A percentile compares a stretch with the other conserved stretches of the same genome.
phyloP scores from a whole-genome alignment of 92 coral and sea anemone species.

The Epizoanthus scotinus region DNA sequence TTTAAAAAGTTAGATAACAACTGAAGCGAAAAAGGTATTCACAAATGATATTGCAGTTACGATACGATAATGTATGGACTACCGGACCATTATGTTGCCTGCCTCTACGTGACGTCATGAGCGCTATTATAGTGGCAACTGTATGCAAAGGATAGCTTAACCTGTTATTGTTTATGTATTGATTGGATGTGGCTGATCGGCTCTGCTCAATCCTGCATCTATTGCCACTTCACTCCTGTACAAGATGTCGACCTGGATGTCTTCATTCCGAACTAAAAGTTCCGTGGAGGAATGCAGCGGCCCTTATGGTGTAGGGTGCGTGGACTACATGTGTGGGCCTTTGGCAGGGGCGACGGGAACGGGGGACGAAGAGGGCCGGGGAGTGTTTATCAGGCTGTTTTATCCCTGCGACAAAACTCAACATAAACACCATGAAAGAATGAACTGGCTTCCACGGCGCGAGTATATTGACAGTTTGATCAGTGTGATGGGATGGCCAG shows the following conservation, averaged over 20 bases:
- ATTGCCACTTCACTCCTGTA: neutral
- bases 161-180: too few relatives aligned
- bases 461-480: constrained; percentile 74
- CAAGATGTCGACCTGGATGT: constrained; percentile 64
- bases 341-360: constrained; percentile 13
- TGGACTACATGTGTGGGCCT: constrained; percentile 80
- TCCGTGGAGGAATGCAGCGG: constrained; percentile 70
- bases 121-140: too few relatives aligned
- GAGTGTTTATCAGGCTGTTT: constrained; percentile 80
- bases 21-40: too few relatives aligned
- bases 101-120: too few relatives aligned
- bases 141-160: too few relatives aligned
- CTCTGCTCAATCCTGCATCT: neutral
- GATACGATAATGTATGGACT: too few relatives aligned
- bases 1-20: too few relatives aligned
- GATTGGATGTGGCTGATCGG: neutral
- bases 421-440: constrained; percentile 2
- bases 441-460: constrained; percentile 71
- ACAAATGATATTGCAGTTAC: too few relatives aligned
- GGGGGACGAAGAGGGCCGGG: constrained; percentile 3
- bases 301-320: constrained; percentile 77
- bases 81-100: too few relatives aligned
- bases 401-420: constrained; percentile 65
- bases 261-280: constrained; percentile 58
- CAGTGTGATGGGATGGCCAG: constrained; percentile 61